Base-by-base conservation (phyloP, 2,888 invertebrate species). In the Micoletzkya japonica region DNA sequence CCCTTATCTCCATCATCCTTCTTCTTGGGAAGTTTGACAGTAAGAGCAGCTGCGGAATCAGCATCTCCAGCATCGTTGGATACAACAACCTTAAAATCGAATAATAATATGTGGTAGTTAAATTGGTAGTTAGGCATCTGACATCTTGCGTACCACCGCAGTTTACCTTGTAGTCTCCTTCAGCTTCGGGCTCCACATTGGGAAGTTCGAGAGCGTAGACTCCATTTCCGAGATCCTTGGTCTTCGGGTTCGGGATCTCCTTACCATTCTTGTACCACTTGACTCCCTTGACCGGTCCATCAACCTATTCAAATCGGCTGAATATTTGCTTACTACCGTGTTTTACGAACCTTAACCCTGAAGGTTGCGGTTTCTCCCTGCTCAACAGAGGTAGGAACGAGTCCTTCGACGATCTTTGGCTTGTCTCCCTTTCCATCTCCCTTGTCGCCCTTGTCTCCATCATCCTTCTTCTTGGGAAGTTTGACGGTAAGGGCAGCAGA, bases 281-380 rank as follows among this genome's bases (percentile, higher is more conserved):
- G 2, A 7, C 17, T 28, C 30, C 30, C 17, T 7, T 50, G 4
- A 2, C 28, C 26, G 26, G 26, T 3, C 20, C 28, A 26, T 56
- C 4, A 56, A 3, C 17, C 26, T 26, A 26, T 14, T n/a, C 24
- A 26, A 37, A 34, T 17, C 30, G 44, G 10, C 44, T 20, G 20
- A 44, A 44, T 44, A n/a, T n/a, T n/a, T n/a, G n/a, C n/a, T n/a
- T n/a, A 14, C 44, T 44, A 20, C 44, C 14, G 44, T 44, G 10
- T 44, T 10, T 44, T 44, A 44, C 10, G 20, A 30, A 63, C 56
- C 82, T 91, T 75, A 6, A 79, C 74, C 52, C 74, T 72, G n/a
- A 95, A 87, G 73, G 91, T 91, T 49, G 94, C 89, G 0, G 91
- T 91, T 71, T 92, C 91, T 0, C 94, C 93, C 82, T 93, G 93